Base-by-base conservation (phyloP, 2,797 vertebrate species). In the Paedocypris micromegethes region DNA sequence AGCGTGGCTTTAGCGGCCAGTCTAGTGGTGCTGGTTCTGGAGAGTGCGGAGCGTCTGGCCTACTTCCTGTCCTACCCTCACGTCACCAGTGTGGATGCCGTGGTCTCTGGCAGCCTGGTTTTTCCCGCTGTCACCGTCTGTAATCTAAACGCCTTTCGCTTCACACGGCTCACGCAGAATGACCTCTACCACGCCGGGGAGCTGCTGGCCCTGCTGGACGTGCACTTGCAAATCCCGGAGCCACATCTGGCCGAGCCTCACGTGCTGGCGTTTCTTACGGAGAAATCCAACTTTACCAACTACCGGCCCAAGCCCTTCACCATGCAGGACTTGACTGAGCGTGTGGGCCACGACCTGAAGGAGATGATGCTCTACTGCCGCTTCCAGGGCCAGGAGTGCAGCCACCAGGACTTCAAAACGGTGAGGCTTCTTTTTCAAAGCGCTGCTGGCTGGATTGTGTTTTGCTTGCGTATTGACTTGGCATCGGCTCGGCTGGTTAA, bases 281-380 rank as follows among this genome's bases (percentile, higher is more conserved):
- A 96, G 68, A 93, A 90, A 73, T 86, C 94, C 81, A 95, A 97
- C 88, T 98, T 99, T 83, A 95, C 91, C 9, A 90, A 92, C 75
- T 98, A 98, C 80, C 92, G 88, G 74, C 94, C 96, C 53, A 95
- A 92, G 77, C 84, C 91, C 48, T 99, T 99, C 89, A 94, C 91
- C 89, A 99, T 99, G 96, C 90, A 88, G 77, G 96, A 98, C 87
- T 99, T 99, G 86, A 87, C 93, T 4, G 93, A 95, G 0, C 87
- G 96, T 0, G 94, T 96, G 43, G 96, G 96, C 70, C 96, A 99
- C 0, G 95, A 97, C 85, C 88, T 99, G 70, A 90, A 92, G 81
- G 96, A 99, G 79, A 99, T 99, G 96, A 93, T 98, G 92, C 91
- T 99, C 5, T 97, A 95, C 83, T 99, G 96, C 83, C 95, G 93